Evolutionary conservation across 1,140 invertebrate species (phyloP).

Genomic region (Argopecten irradians): DNA sequence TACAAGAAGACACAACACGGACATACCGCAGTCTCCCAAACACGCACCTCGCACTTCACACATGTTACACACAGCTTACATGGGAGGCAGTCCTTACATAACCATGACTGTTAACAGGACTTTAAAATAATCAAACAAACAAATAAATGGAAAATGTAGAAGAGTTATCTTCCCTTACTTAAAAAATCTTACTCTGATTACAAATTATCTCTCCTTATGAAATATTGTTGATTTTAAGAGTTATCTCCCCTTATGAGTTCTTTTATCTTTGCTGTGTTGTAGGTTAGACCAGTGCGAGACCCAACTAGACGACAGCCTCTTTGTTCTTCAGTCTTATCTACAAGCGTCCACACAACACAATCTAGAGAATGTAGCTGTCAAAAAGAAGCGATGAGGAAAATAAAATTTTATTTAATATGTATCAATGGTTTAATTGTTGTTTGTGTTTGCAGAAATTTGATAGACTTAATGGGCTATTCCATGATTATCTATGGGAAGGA

Average conservation of each 20-base stretch:
- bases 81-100: too few relatives aligned
- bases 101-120: too few relatives aligned
- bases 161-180: too few relatives aligned
- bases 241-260: background rate
- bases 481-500: too few relatives aligned
- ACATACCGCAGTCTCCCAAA: too few relatives aligned
- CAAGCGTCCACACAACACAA: background rate
- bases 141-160: too few relatives aligned
- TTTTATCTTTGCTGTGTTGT: conserved; percentile 45
- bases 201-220: background rate
- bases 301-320: conserved; percentile 85
- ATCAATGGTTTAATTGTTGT: background rate
- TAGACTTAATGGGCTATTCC: too few relatives aligned
- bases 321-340: conserved; percentile 80
- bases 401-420: background rate
- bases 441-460: too few relatives aligned
- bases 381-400: background rate
- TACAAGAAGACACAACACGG: too few relatives aligned
- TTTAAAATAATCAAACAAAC: too few relatives aligned
- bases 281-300: conserved; percentile 82
- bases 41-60: too few relatives aligned
- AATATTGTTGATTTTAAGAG: background rate
- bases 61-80: too few relatives aligned
- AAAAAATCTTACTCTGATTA: background rate
- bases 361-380: background rate